Percentiles rank a stretch among this genome's conserved stretches.
phyloP scores from a whole-genome alignment of 2,113 vertebrate species.

The Etheostoma cragini region DNA sequence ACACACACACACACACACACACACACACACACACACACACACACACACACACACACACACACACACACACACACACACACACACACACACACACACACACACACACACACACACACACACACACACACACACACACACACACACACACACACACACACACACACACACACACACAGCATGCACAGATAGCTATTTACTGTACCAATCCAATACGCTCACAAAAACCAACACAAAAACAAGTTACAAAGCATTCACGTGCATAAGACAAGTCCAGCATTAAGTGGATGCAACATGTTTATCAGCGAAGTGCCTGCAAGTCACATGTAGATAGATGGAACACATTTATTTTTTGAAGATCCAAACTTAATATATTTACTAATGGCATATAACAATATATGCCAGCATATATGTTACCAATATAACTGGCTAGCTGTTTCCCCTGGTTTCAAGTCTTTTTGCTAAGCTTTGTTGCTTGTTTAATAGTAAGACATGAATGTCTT shows the following conservation, averaged over 20 bases:
- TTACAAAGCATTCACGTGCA: constrained; percentile 6
- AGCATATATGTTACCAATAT: too few species aligned
- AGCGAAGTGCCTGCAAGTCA: constrained; percentile 33
- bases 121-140: neutral
- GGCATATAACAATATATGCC: too few species aligned
- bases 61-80: constrained; percentile 16
- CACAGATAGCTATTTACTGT: constrained; percentile 30
- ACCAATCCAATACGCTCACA: neutral
- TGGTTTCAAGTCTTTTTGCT: neutral
- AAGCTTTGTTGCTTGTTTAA: neutral
- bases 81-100: constrained; percentile 42
- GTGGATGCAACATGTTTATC: neutral
- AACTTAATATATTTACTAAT: neutral
- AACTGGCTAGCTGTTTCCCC: neutral
- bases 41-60: constrained; percentile 25
- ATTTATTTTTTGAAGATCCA: neutral
- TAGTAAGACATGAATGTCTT: neutral
- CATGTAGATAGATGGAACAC: neutral
- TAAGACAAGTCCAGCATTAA: neutral
- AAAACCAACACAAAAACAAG: neutral
- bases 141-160: constrained; percentile 13
- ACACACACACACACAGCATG: constrained; percentile 19
- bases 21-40: constrained; percentile 20
- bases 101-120: constrained; percentile 16
- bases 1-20: too few species aligned